A percentile compares a stretch with the other conserved stretches of the same genome.
Evolutionary conservation across 2,113 vertebrate species (phyloP).

Genomic region (Gadus chalcogrammus): DNA sequence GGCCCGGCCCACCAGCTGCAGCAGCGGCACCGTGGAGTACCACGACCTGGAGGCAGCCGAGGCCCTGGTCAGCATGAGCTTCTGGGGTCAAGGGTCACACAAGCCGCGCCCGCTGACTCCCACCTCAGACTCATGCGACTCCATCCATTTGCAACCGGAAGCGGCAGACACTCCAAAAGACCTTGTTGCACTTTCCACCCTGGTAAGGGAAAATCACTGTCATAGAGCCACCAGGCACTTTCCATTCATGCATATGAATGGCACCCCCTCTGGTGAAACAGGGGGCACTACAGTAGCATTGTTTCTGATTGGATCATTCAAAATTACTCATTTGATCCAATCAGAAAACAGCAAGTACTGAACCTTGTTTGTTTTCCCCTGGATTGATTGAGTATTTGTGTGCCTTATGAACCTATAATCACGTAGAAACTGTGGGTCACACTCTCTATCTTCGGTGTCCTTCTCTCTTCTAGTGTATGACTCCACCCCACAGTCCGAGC

Average conservation of each 20-base stretch:
- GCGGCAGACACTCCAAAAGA: constrained; percentile 77
- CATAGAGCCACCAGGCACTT: neutral
- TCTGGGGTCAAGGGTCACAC: constrained; percentile 86
- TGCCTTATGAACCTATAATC: neutral
- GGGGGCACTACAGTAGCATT: too few relatives aligned
- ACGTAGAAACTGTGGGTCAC: neutral
- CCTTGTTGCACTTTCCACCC: constrained; percentile 81
- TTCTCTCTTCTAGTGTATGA: constrained; percentile 84
- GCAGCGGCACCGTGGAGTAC: constrained; percentile 77
- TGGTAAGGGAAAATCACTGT: constrained; percentile 78
- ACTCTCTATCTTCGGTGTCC: constrained; percentile 2
- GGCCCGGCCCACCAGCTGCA: constrained; percentile 73
- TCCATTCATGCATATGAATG: too few relatives aligned
- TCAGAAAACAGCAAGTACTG: too few relatives aligned
- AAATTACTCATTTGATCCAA: too few relatives aligned
- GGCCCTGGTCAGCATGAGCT: constrained; percentile 96
- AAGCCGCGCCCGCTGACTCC: constrained; percentile 89
- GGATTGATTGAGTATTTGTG: too few relatives aligned
- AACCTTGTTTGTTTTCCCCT: too few relatives aligned
- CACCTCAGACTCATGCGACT: constrained; percentile 93
- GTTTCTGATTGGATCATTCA: too few relatives aligned
- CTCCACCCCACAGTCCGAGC: constrained; percentile 94
- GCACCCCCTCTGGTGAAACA: too few relatives aligned
- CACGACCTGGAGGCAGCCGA: constrained; percentile 94
- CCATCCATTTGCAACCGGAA: constrained; percentile 70